phyloP scores from a whole-genome alignment of 1,140 invertebrate genomes.

The Orussus abietinus region DNA sequence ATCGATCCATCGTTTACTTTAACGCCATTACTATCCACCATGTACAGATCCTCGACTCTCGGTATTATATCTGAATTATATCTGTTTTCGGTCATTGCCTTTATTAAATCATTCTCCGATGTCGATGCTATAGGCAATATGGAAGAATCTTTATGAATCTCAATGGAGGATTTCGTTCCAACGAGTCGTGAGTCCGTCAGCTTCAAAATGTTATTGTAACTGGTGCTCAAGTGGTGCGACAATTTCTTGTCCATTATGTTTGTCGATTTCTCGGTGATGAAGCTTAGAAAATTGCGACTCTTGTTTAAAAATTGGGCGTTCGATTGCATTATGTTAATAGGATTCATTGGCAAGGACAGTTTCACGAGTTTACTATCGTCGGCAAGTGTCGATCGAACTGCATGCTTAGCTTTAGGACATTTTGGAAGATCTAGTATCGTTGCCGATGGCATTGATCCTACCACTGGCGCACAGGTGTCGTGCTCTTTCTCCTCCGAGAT shows the following conservation, averaged over 20 bases:
- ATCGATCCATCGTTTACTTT: no score
- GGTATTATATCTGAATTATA: not conserved
- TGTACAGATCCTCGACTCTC: not conserved
- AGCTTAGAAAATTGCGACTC: slow-evolving; percentile 43
- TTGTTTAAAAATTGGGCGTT: slow-evolving; percentile 46
- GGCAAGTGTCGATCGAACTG: slow-evolving; percentile 22
- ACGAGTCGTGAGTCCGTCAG: slow-evolving; percentile 4
- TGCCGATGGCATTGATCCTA: no score
- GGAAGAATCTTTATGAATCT: not conserved
- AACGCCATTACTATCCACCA: not conserved
- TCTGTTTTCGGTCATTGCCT: slow-evolving; percentile 2
- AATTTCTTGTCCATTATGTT: slow-evolving; percentile 50
- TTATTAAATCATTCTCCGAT: not conserved
- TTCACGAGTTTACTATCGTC: slow-evolving; percentile 43
- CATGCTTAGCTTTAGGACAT: no score
- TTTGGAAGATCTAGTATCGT: no score
- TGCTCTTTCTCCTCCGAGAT: no score
- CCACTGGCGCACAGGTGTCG: no score
- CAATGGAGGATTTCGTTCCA: not conserved
- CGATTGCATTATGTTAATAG: slow-evolving; percentile 43
- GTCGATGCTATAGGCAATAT: not conserved
- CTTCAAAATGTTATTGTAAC: slow-evolving; percentile 26
- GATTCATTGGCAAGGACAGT: slow-evolving; percentile 40
- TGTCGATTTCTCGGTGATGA: slow-evolving; percentile 49
- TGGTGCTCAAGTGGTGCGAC: slow-evolving; percentile 32